Conservation (phyloP, 1,140 invertebrate species). For the Heliothis subflexa region DNA sequence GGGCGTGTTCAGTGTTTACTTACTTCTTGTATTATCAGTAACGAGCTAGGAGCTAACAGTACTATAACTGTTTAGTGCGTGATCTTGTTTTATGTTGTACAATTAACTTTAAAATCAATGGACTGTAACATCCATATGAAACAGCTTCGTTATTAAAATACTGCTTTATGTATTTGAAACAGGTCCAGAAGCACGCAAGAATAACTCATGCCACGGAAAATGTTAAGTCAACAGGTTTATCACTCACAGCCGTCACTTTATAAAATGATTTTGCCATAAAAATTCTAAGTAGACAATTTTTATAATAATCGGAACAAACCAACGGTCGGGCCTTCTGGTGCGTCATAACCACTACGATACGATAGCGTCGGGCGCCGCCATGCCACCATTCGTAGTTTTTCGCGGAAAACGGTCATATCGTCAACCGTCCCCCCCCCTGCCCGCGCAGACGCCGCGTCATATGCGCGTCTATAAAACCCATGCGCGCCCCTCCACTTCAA, state of each 20-base stretch:
- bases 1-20: slow-evolving; percentile 57
- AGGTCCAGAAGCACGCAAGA: slow-evolving; percentile 50
- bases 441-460: slow-evolving; percentile 79
- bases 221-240: slow-evolving; percentile 43
- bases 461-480: slow-evolving; percentile 84
- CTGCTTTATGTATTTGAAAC: slow-evolving; percentile 11
- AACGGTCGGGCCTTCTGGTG: slow-evolving; percentile 69
- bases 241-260: slow-evolving; percentile 68
- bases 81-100: slow-evolving; percentile 10
- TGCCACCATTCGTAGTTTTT: slow-evolving; percentile 77
- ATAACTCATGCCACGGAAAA: slow-evolving; percentile 24
- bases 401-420: slow-evolving; percentile 81
- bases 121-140: background rate
- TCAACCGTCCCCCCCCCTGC: slow-evolving; percentile 56
- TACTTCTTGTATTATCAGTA: slow-evolving; percentile 30
- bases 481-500: slow-evolving; percentile 80
- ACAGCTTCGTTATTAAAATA: slow-evolving; percentile 43
- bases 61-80: slow-evolving; percentile 8
- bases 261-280: slow-evolving; percentile 50
- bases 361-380: slow-evolving; percentile 65
- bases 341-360: slow-evolving; percentile 75
- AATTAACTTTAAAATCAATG: background rate
- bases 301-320: slow-evolving; percentile 69
- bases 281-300: slow-evolving; percentile 27
- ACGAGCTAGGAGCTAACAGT: background rate